A percentile compares a stretch with the other conserved stretches of the same genome.
phyloP scores from a whole-genome alignment of 2,113 vertebrate species.

The Dascyllus trimaculatus region DNA sequence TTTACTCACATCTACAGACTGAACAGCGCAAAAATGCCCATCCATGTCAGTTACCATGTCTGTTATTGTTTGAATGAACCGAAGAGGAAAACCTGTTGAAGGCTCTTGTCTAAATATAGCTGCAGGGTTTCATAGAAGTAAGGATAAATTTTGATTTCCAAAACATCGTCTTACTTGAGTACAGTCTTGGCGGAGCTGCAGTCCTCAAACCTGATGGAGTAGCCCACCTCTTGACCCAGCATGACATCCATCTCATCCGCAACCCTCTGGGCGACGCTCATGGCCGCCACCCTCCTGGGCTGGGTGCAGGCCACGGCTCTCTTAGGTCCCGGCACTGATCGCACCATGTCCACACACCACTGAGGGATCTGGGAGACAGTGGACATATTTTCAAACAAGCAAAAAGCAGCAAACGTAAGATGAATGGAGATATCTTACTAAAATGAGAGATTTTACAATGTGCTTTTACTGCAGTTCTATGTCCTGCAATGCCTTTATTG shows the following conservation, averaged over 20 bases:
- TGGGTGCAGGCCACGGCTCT: slow-evolving; percentile 96
- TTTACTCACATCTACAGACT: background rate
- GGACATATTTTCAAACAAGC: background rate
- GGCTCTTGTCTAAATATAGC: background rate
- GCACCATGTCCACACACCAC: slow-evolving; percentile 97
- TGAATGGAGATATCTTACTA: background rate
- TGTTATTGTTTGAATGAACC: background rate
- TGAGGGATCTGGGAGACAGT: slow-evolving; percentile 90
- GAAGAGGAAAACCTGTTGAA: background rate
- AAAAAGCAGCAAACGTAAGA: background rate
- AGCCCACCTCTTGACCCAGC: slow-evolving; percentile 97
- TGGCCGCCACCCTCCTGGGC: slow-evolving; percentile 94
- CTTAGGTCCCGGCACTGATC: slow-evolving; percentile 89
- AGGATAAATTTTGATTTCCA: background rate
- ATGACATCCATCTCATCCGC: slow-evolving; percentile 98
- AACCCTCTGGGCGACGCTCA: slow-evolving; percentile 97
- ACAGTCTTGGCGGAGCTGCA: slow-evolving; percentile 98
- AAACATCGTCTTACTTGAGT: slow-evolving; percentile 89
- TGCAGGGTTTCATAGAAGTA: background rate
- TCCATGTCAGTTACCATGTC: background rate
- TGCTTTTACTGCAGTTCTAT: background rate
- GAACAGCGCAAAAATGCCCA: background rate
- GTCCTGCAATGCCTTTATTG: background rate
- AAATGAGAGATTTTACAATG: background rate
- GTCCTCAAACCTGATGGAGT: slow-evolving; percentile 97